phyloP scores from a whole-genome alignment of 1,140 invertebrate species.

The Leptinotarsa lineolata region DNA sequence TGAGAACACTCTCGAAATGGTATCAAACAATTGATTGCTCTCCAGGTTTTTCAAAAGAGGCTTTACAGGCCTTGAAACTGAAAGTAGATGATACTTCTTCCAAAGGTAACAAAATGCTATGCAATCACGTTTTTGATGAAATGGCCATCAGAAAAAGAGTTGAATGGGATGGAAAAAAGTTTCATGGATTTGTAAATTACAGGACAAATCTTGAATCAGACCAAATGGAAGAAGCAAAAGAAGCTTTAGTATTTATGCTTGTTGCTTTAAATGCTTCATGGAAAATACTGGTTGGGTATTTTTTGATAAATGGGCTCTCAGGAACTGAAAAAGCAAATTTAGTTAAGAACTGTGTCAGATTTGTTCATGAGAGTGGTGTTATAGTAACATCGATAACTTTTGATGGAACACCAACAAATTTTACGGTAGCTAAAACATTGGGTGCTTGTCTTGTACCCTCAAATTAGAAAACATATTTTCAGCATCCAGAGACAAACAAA shows the following conservation, averaged over 20 bases:
- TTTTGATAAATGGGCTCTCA: conserved; percentile 37
- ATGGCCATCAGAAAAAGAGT: conserved; percentile 49
- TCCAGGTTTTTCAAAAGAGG: background rate
- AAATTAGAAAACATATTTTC: conserved; percentile 25
- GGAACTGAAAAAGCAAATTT: conserved; percentile 31
- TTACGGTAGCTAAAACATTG: conserved; percentile 14
- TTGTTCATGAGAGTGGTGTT: conserved; percentile 24
- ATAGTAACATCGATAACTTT: conserved; percentile 29
- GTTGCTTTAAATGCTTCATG: conserved; percentile 48
- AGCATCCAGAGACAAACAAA: conserved; percentile 1
- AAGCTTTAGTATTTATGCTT: conserved; percentile 52
- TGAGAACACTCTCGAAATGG: background rate
- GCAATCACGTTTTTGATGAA: background rate
- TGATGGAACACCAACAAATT: conserved; percentile 28
- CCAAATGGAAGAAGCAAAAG: conserved; percentile 44
- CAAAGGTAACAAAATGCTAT: background rate
- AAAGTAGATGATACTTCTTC: conserved; percentile 2
- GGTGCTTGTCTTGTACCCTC: conserved; percentile 25
- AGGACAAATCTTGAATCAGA: conserved; percentile 43
- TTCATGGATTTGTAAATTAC: conserved; percentile 46
- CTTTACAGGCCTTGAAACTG: background rate
- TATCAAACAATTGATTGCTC: conserved; percentile 1
- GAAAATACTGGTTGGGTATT: conserved; percentile 50
- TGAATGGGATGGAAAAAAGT: conserved; percentile 45
- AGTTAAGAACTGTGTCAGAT: conserved; percentile 26